These are phyloP conservation scores for Pseudachorutes palmiensis DNA, from an alignment of 1,140 invertebrate species.

Conservation along the genomic window DNA sequence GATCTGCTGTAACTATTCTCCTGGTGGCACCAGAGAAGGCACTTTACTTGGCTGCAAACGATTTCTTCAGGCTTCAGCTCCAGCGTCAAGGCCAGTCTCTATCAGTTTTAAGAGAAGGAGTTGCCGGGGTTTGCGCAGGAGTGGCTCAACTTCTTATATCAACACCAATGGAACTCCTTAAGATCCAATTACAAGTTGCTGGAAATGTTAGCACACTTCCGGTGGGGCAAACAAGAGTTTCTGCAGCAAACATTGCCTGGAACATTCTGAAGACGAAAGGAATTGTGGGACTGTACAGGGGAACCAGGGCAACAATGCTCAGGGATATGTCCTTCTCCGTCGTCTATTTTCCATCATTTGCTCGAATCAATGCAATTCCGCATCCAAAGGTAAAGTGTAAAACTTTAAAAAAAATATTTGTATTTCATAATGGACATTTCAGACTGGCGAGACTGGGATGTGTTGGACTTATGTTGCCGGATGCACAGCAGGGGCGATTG, in stretches of 20 bases:
- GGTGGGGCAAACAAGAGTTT: conserved; percentile 57
- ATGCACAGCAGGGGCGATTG: conserved; percentile 76
- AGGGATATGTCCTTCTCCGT: conserved; percentile 93
- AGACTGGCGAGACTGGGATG: conserved; percentile 63
- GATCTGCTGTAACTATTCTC: conserved; percentile 92
- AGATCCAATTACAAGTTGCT: conserved; percentile 98
- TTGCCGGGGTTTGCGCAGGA: conserved; percentile 59
- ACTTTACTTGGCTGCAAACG: conserved; percentile 97
- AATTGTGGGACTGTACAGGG: conserved; percentile 88
- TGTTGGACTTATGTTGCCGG: conserved; percentile 92
- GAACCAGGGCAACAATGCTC: conserved; percentile 77
- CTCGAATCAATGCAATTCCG: conserved; percentile 82
- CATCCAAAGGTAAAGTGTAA: conserved; percentile 52
- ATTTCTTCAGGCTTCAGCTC: conserved; percentile 86
- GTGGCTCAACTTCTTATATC: conserved; percentile 96
- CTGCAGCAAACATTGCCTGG: conserved; percentile 73
- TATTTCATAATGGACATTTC: conserved; percentile 12
- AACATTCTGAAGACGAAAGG: conserved; percentile 74
- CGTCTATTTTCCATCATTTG: conserved; percentile 98
- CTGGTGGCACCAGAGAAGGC: conserved; percentile 98
- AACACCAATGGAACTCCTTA: conserved; percentile 98
- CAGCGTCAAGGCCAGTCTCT: conserved; percentile 51
- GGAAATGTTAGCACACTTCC: conserved; percentile 52
- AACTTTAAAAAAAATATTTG: not conserved
- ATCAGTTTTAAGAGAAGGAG: conserved; percentile 35